Base-by-base conservation (phyloP, 2,888 invertebrate genomes). In the Pyrrhosoma nymphula region DNA sequence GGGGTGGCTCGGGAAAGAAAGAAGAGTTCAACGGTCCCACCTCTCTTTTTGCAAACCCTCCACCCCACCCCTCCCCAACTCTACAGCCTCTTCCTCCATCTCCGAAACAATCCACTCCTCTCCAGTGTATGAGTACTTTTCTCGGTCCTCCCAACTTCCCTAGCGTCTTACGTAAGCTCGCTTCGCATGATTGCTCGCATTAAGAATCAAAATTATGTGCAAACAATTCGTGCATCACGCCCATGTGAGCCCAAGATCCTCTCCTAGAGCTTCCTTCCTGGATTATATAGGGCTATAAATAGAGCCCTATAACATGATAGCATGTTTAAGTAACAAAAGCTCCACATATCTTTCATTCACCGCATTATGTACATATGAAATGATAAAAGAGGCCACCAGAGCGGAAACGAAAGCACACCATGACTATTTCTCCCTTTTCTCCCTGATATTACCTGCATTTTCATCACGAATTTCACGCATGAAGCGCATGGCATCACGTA, bases 1-100 rank as follows among this genome's bases (percentile, higher is more conserved):
- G 82, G 82, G 82, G 82, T 35, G 35, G 82, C 82, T 82, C 69
- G 12, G 75, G 75, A 35, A 82, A 82, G 82, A 35, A 82, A 82
- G 82, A 82, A 82, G 82, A 82, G 82, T 82, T 82, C 82, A 82
- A 82, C 35, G 82, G 82, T 82, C 82, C 82, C 82, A 82, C 82
- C 82, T 82, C 69, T 69, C 69, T 69, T 69, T 18, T 82, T 82
- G 4, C 82, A 18, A 30, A 4, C 35, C 82, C 1, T 26, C 69
- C 69, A 6, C n/a, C n/a, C 69, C n/a, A n/a, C 82, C 35, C 82
- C 82, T 35, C 82, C 35, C 30, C 75, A 10, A 8, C 69, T 18
- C 30, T 82, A 8, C 69, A 18, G 26, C 82, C 35, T 35, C 35
- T 10, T 16, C 82, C 30, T 35, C 82, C 30, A 3, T 60, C 82